Evolutionary conservation across 35 echinoderm and acorn worm genomes (phyloP), one percentile per base, ranked within the genome.

Genomic region (Chiridota heheva): DNA sequence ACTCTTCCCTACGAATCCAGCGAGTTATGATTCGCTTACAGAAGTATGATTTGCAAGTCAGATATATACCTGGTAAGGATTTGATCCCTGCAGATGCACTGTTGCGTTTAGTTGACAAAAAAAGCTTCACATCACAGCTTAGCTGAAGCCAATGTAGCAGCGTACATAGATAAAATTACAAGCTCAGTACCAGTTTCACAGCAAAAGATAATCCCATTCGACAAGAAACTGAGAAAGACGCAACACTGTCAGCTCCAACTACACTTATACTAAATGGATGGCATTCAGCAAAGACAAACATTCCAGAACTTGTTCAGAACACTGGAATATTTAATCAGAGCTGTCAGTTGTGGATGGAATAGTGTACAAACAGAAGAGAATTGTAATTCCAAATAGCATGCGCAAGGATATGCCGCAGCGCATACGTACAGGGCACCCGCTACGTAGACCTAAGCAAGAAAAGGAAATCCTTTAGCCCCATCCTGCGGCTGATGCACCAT

Each of bases 391-490:
- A 20, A 42, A 5, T 13, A 71, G 64, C 44, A 17, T 84, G 12
- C 64, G 67, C 1, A 71, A 20, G 13, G 33, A 70, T 40, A 83
- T 83, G 81, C 40, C 71, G 17, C 0, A 53, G 3, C 81, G 67
- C 27, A 60, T 70, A 4, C 81, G 71, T 42, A 83, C 30, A 25
- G 81, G 81, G 17, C 81, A 83, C 58, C 34, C 65, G 43, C 62
- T 16, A 1, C 36, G 65, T 43, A n/a, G 39, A 30, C 22, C 40
- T 18, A 42, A 60, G 35, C 59, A 65, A 65, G 26, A 63, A 22
- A 13, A 62, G 24, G 77, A 66, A 30, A 34, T 53, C 18, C 77
- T 63, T 81, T 7, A 62, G 20, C 53, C 35, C n/a, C 77, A 64
- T 60, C 37, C 34, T 63, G 18, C 20, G 44, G n/a, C 57, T 44